These are phyloP conservation scores for Dascillus cervinus DNA, from an alignment of 2,888 invertebrate species.

Conservation along the genomic window DNA sequence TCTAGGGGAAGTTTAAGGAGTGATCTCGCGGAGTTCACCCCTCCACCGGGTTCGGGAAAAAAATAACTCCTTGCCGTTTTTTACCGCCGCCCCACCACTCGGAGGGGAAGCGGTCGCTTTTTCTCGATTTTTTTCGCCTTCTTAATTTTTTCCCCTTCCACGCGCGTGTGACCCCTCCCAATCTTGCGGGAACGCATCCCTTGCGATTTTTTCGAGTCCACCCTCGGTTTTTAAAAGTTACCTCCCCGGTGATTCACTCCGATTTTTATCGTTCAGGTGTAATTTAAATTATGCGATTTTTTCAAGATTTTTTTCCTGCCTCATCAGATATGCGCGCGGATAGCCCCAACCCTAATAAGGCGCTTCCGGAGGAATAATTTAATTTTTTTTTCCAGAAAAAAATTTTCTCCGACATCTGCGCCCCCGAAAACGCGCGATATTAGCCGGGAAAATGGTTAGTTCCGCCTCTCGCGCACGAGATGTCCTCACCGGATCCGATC, in stretches of 20 bases:
- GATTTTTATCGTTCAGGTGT: constrained; percentile 9
- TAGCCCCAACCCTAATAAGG: no score
- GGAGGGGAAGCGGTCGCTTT: constrained; percentile 16
- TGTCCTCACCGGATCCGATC: no score
- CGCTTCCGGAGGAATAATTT: no score
- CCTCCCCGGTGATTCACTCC: constrained; percentile 23
- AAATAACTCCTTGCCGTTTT: constrained; percentile 38
- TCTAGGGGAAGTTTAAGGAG: constrained; percentile 36
- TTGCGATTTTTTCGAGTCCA: constrained; percentile 31
- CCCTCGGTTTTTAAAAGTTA: constrained; percentile 29
- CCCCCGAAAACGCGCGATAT: no score
- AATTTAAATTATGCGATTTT: constrained; percentile 10
- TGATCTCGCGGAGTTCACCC: constrained; percentile 31
- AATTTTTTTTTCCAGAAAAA: no score
- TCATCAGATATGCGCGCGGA: no score
- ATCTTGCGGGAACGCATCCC: constrained; percentile 23
- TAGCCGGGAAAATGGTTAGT: no score
- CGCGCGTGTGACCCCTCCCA: constrained; percentile 18
- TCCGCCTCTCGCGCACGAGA: no score
- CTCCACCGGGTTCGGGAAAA: constrained; percentile 32
- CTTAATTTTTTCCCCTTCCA: constrained; percentile 17
- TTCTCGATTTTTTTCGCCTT: no score
- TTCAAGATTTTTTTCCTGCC: no score
- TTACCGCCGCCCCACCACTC: constrained; percentile 32
- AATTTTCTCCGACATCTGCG: no score